Base-by-base conservation (phyloP, 2,888 invertebrate genomes). In the Megalurothrips usitatus region DNA sequence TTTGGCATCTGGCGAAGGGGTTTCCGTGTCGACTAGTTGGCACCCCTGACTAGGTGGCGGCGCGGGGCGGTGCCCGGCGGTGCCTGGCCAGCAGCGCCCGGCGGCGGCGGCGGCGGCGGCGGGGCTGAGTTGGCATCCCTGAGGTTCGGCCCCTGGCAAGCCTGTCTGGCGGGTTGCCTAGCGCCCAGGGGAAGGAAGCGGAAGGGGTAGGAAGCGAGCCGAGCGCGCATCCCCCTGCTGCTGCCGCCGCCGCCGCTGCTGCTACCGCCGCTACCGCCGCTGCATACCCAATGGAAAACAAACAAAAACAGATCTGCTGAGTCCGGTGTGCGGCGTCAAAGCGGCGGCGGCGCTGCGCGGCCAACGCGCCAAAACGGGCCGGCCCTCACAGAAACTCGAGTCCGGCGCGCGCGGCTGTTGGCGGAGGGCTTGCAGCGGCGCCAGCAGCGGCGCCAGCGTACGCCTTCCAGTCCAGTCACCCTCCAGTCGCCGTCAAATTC, bases 251-350 rank as follows among this genome's bases (percentile, higher is more conserved):
- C 23, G n/a, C 23, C 26, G 26, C 68, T 75, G 68, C 68, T 49
- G 79, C 34, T 23, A 23, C 79, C 79, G 79, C 26, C 75, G 28
- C 68, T 23, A 68, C 68, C 23, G n/a, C 23, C 26, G 26, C 68
- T 75, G 68, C 68, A 75, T 75, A 75, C 68, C 26, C 68, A 75
- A 75, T 75, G 68, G 68, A 75, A 75, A 26, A 75, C 68, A 75
- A 75, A 75, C 68, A 75, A 75, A 75, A 75, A 75, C 68, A 75
- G 23, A 75, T 75, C 68, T 75, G 68, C 83, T 80, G 82, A 83
- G 83, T 83, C 79, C 58, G 75, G 79, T 80, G 79, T 79, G 49
- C 78, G 48, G 34, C 34, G 34, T 43, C 34, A 43, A 43, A 43
- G 34, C 34, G 34, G 34, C 34, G 34, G 34, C 34, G 34, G 34